Conservation (phyloP, 2,888 invertebrate species). For the Acholoe squamosa region DNA sequence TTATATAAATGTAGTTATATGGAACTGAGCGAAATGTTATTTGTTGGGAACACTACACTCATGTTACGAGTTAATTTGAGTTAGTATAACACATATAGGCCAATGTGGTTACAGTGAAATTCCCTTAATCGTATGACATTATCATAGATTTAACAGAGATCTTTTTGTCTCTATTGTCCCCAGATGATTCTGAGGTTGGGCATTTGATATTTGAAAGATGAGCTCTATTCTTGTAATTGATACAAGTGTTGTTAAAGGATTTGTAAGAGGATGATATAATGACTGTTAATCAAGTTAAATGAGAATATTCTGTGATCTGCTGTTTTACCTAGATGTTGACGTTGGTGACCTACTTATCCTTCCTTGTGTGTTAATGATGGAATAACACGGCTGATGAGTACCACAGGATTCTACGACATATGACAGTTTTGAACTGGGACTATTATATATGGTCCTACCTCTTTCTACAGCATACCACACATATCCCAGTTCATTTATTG, state of each 20-base stretch:
- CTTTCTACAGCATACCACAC: no score
- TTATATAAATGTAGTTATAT: neutral
- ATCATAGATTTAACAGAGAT: neutral
- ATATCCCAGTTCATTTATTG: no score
- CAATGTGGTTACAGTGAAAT: neutral
- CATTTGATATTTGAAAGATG: neutral
- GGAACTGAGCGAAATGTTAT: neutral
- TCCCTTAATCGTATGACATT: neutral
- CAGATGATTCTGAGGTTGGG: neutral
- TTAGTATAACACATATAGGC: neutral
- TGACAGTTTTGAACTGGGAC: no score
- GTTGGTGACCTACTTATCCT: neutral
- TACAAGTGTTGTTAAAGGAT: neutral
- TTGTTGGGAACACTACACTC: neutral
- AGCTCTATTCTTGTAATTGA: neutral
- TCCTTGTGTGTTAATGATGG: neutral
- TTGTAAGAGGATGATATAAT: neutral
- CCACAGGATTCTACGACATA: no score
- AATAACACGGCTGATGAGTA: no score
- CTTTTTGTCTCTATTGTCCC: slow-evolving; percentile 6
- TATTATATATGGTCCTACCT: no score
- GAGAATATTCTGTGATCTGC: slow-evolving; percentile 12
- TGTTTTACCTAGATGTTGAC: neutral
- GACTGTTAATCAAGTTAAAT: neutral
- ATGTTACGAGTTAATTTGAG: neutral